Percentiles rank a stretch among this genome's conserved stretches.
Conservation (phyloP, 1,140 invertebrate species). For the Dryas iulia region DNA sequence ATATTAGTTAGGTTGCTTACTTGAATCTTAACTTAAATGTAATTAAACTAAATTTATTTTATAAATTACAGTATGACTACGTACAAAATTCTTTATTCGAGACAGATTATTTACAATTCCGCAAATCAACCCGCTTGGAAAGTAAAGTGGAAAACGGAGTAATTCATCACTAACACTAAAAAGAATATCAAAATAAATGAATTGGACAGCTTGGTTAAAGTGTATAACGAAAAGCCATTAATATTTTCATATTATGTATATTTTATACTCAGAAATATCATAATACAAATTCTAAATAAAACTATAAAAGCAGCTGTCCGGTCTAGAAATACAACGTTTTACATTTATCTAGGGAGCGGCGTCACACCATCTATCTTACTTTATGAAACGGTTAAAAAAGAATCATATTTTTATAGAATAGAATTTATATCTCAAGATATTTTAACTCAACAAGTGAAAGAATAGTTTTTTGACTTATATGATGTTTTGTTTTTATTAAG, state of each 20-base stretch:
- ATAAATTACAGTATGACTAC: too few species aligned
- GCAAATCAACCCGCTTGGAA: too few species aligned
- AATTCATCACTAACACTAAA: too few species aligned
- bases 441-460: background rate
- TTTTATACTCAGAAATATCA: background rate
- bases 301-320: background rate
- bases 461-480: too few species aligned
- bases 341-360: background rate
- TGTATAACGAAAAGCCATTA: background rate
- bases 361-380: background rate
- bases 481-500: too few species aligned
- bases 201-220: background rate
- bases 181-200: background rate
- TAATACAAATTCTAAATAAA: background rate
- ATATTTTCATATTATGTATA: background rate
- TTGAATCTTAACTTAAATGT: too few species aligned
- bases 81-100: too few species aligned
- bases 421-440: background rate
- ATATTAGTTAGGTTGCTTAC: too few species aligned
- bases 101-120: too few species aligned
- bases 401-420: background rate
- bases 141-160: too few species aligned
- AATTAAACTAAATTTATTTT: too few species aligned
- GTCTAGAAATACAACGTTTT: background rate
- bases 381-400: conserved; percentile 1